A percentile compares a stretch with the other conserved stretches of the same genome.
Evolutionary conservation across 2,113 vertebrate species (phyloP).

Genomic region (Rhombomys opimus): DNA sequence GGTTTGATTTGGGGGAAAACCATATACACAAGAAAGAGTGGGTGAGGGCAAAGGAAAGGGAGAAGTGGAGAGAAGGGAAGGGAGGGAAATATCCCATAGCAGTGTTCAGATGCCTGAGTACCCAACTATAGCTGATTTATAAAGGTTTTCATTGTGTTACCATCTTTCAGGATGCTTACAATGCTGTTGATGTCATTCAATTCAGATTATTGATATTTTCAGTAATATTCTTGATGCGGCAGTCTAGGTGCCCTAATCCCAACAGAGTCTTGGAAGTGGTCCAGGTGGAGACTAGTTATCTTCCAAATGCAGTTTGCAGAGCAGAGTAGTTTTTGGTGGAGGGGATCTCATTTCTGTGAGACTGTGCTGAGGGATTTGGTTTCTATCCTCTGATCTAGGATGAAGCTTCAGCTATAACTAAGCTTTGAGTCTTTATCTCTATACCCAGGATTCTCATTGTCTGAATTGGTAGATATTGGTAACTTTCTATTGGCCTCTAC

Average conservation of each 20-base stretch:
- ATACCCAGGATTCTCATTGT: not conserved
- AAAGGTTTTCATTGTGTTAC: not conserved
- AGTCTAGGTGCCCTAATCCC: not conserved
- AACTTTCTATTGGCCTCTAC: not conserved
- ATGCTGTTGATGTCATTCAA: not conserved
- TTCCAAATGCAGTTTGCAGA: not conserved
- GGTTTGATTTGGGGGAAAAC: not conserved
- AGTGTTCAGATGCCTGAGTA: not conserved
- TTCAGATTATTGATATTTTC: not conserved
- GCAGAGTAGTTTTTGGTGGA: not conserved
- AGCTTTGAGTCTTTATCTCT: not conserved
- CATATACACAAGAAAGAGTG: too few species aligned
- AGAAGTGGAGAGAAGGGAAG: not conserved
- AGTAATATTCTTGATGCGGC: not conserved
- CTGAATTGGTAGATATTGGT: not conserved
- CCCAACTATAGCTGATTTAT: not conserved
- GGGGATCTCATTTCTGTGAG: not conserved
- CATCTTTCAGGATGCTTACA: not conserved
- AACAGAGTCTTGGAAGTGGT: not conserved
- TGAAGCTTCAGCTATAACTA: not conserved
- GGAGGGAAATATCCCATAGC: not conserved
- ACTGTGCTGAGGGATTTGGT: not conserved
- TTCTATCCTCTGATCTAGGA: not conserved
- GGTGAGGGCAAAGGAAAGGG: too few species aligned
- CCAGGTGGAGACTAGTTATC: not conserved